phyloP scores from a whole-genome alignment of 2,888 invertebrate genomes.

The Diarsia mendica region DNA sequence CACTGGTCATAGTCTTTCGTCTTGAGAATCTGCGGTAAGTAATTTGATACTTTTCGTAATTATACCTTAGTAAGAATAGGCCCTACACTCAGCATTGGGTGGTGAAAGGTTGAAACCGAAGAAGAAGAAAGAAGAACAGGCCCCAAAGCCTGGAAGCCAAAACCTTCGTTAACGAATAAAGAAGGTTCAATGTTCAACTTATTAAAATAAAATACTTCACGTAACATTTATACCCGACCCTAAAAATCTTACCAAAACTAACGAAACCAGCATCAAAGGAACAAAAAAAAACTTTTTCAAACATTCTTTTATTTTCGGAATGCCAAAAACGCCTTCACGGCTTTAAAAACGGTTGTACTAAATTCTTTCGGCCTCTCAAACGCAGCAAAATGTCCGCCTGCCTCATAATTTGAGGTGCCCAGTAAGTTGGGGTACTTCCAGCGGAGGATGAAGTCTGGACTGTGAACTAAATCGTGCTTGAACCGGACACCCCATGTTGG shows the following conservation, averaged over 20 bases:
- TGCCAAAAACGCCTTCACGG: conserved; percentile 75
- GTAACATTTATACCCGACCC: background rate
- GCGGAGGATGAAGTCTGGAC: conserved; percentile 91
- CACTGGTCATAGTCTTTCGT: too few relatives aligned
- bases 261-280: background rate
- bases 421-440: conserved; percentile 92
- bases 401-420: conserved; percentile 91
- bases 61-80: too few relatives aligned
- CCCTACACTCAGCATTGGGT: too few relatives aligned
- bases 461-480: conserved; percentile 92
- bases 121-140: too few relatives aligned
- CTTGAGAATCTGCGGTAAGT: too few relatives aligned
- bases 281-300: conserved; percentile 12
- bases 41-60: too few relatives aligned
- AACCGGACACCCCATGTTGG: conserved; percentile 94
- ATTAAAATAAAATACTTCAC: conserved; percentile 22
- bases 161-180: background rate
- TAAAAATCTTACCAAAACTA: background rate
- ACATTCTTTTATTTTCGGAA: conserved; percentile 50
- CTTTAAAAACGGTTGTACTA: conserved; percentile 91
- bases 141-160: too few relatives aligned
- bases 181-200: background rate
- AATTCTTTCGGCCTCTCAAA: conserved; percentile 94
- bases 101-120: too few relatives aligned
- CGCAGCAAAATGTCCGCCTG: conserved; percentile 96